Conservation (phyloP, 1,140 invertebrate species). For the Drosophila azteca region DNA sequence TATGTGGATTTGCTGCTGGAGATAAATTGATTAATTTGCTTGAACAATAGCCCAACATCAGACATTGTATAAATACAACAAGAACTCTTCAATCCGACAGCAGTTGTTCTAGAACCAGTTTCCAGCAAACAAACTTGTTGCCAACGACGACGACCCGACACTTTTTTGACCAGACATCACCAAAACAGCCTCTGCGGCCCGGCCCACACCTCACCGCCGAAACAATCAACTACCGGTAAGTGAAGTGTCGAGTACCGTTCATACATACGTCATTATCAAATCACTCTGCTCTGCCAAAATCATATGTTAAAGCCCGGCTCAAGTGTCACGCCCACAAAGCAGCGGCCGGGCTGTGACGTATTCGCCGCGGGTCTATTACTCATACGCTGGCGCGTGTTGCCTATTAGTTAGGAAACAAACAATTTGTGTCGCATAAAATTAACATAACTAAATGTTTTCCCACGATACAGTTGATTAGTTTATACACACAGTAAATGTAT, state of each 20-base stretch:
- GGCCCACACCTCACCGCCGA: conserved; percentile 37
- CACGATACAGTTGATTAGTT: conserved; percentile 50
- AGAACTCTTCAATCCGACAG: conserved; percentile 68
- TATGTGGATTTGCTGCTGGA: conserved; percentile 61
- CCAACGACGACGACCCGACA: conserved; percentile 14
- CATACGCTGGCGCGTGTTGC: conserved; percentile 71
- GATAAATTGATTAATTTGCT: conserved; percentile 76
- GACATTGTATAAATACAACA: conserved; percentile 70
- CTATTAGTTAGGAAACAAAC: conserved; percentile 58
- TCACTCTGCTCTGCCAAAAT: conserved; percentile 40
- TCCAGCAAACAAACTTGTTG: conserved; percentile 70
- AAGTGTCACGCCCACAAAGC: conserved; percentile 68
- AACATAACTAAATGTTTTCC: conserved; percentile 64
- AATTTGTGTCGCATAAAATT: conserved; percentile 64
- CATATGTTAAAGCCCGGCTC: conserved; percentile 29
- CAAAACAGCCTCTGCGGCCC: too few relatives aligned
- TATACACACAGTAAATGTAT: background rate
- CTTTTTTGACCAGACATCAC: conserved; percentile 17
- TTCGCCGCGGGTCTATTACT: conserved; percentile 51
- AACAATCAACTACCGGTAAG: conserved; percentile 65
- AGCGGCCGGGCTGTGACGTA: conserved; percentile 55
- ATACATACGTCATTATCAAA: conserved; percentile 59
- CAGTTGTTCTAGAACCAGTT: conserved; percentile 67
- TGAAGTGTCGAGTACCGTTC: conserved; percentile 40
- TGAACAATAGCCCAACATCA: conserved; percentile 17